Conservation (phyloP, 1,140 invertebrate genomes). For the Hydropsyche tenuis region DNA sequence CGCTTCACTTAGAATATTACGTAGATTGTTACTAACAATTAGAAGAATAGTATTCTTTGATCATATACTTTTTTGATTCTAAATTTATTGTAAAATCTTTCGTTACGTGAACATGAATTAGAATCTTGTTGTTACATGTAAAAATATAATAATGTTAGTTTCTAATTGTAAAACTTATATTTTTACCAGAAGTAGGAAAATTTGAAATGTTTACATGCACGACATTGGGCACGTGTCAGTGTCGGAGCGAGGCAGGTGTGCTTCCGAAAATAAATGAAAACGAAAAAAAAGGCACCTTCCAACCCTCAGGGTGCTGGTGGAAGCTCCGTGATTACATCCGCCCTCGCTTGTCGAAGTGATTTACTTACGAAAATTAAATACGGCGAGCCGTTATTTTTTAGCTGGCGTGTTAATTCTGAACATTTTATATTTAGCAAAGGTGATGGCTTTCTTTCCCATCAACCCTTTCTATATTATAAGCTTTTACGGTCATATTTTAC, state of each 20-base stretch:
- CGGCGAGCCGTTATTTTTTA: conserved; percentile 34
- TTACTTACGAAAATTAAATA: conserved; percentile 48
- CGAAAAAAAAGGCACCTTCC: conserved; percentile 37
- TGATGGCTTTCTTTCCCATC: no score
- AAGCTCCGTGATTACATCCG: conserved; percentile 46
- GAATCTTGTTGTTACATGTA: no score
- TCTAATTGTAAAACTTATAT: no score
- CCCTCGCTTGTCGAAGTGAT: conserved; percentile 49
- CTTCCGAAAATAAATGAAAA: conserved; percentile 46
- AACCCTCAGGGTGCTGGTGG: conserved; percentile 11
- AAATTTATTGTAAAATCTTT: no score
- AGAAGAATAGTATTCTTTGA: no score
- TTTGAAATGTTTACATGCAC: background rate
- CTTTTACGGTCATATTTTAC: background rate
- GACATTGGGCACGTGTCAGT: conserved; percentile 1
- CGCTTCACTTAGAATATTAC: no score
- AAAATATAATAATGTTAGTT: no score
- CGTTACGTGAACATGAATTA: no score
- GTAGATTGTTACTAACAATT: no score
- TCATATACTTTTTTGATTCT: no score
- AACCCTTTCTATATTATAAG: background rate
- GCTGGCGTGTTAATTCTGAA: background rate
- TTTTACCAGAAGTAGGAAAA: no score
- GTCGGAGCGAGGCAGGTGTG: conserved; percentile 45
- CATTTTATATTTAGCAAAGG: conserved; percentile 5